Conservation (phyloP, 2,888 invertebrate species). For the Coecobrya sp. region DNA sequence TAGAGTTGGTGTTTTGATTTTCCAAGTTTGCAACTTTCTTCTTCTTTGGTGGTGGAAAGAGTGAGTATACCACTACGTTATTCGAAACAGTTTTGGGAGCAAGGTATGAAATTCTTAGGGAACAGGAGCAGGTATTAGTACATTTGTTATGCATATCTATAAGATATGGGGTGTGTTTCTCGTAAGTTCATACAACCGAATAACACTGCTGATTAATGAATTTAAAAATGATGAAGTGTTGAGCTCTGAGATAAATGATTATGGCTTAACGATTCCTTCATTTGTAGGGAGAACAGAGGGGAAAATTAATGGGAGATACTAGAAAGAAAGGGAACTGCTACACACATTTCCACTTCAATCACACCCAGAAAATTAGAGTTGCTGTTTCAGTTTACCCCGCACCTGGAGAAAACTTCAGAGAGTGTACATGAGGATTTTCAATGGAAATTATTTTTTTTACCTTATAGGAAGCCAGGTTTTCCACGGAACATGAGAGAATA, state of each 20-base stretch:
- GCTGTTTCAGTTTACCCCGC: constrained; percentile 17
- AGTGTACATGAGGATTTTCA: not conserved
- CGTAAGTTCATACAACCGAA: constrained; percentile 60
- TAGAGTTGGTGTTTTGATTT: constrained; percentile 78
- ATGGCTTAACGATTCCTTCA: constrained; percentile 60
- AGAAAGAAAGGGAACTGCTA: no score
- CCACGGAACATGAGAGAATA: constrained; percentile 93
- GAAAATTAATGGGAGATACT: not conserved
- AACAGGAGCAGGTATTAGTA: constrained; percentile 53
- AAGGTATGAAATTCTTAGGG: constrained; percentile 43
- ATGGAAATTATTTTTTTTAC: constrained; percentile 88
- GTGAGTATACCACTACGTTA: not conserved
- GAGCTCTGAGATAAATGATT: constrained; percentile 75
- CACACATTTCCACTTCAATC: not conserved
- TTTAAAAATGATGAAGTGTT: constrained; percentile 78
- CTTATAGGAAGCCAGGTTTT: constrained; percentile 94
- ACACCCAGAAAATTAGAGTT: not conserved
- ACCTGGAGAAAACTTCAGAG: not conserved
- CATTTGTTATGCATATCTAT: not conserved
- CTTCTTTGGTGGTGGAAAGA: constrained; percentile 15
- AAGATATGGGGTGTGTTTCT: not conserved
- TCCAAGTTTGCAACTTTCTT: constrained; percentile 70
- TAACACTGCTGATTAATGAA: constrained; percentile 75
- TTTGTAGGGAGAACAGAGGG: not conserved
- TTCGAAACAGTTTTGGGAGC: not conserved